These are phyloP conservation scores for Dicycla oo DNA, from an alignment of 2,888 invertebrate genomes.

Conservation along the genomic window DNA sequence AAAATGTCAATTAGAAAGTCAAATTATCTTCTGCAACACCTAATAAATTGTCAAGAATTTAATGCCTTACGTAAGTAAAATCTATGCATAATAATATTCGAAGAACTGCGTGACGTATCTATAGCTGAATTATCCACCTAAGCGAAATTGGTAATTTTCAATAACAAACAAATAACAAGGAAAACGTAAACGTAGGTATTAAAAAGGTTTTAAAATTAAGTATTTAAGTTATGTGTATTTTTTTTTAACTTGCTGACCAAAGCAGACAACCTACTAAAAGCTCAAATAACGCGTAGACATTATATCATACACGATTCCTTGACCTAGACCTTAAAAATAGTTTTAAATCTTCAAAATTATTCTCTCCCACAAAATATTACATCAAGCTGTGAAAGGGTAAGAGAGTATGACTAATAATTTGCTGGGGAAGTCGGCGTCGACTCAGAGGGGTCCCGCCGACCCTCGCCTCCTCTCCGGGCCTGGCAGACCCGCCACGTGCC, in stretches of 20 bases:
- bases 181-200: not conserved
- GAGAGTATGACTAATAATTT: constrained; percentile 54
- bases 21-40: not conserved
- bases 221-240: not conserved
- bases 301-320: not conserved
- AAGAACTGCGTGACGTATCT: not conserved
- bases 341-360: constrained; percentile 11
- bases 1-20: not conserved
- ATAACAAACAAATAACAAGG: not conserved
- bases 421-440: constrained; percentile 48
- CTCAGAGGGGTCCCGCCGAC: constrained; percentile 46
- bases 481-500: constrained; percentile 74
- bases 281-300: not conserved
- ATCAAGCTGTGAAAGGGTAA: constrained; percentile 45
- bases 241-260: no score
- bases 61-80: not conserved
- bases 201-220: not conserved
- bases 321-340: constrained; percentile 2
- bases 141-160: not conserved
- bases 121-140: not conserved
- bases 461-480: constrained; percentile 35
- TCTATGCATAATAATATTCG: not conserved
- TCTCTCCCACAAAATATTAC: constrained; percentile 1
- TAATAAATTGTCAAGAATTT: not conserved
- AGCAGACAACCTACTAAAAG: not conserved